A percentile compares a stretch with the other conserved stretches of the same genome.
Evolutionary conservation across 2,888 invertebrate species (phyloP).

Genomic region (Suillia variegata): DNA sequence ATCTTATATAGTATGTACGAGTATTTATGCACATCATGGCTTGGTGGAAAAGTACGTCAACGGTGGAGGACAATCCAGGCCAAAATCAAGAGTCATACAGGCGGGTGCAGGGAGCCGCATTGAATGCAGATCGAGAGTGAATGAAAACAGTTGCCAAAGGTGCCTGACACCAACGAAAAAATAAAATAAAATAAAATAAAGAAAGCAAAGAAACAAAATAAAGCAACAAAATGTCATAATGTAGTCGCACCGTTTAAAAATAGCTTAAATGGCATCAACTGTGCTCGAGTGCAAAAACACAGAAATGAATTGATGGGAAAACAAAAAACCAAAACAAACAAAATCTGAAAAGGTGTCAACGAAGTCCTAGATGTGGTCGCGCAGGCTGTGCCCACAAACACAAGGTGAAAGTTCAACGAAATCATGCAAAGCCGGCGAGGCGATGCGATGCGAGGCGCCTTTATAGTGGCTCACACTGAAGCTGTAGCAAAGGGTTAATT

Average conservation of each 20-base stretch:
- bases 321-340: too few species aligned
- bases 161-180: not conserved
- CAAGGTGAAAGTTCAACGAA: not conserved
- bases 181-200: too few species aligned
- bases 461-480: too few species aligned
- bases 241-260: not conserved
- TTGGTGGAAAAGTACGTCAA: not conserved
- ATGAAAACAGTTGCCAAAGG: not conserved
- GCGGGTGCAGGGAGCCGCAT: not conserved
- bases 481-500: too few species aligned
- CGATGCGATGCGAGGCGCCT: too few species aligned
- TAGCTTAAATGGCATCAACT: constrained; percentile 3
- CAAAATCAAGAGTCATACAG: too few species aligned
- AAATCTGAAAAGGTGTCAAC: too few species aligned
- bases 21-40: not conserved
- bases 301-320: too few species aligned
- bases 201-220: too few species aligned
- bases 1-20: not conserved
- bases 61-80: too few species aligned
- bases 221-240: too few species aligned
- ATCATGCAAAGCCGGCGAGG: not conserved
- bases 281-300: not conserved
- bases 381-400: not conserved
- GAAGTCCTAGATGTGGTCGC: too few species aligned
- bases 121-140: constrained; percentile 1